A percentile compares a stretch with the other conserved stretches of the same genome.
Evolutionary conservation across 53 echinoderm and acorn worm genomes (phyloP).

Genomic region (Paelopatides confundens): DNA sequence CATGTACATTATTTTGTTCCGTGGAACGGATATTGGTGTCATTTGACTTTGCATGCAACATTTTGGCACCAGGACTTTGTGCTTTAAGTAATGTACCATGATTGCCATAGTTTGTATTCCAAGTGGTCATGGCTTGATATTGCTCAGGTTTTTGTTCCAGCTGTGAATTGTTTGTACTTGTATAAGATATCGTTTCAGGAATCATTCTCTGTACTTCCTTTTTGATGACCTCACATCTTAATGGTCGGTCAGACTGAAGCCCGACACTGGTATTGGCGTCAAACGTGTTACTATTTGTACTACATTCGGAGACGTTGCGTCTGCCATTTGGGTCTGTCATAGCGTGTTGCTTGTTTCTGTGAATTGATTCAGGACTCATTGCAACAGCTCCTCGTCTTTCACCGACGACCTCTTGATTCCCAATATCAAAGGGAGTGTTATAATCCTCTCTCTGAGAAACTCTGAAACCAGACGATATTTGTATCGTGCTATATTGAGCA

Average conservation of each 20-base stretch:
- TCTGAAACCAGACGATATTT: background rate
- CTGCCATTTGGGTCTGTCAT: background rate
- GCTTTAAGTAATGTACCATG: no score
- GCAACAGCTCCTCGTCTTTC: background rate
- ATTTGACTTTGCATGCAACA: no score
- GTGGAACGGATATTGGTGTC: no score
- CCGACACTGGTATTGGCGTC: background rate
- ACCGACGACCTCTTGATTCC: background rate
- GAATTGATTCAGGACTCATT: background rate
- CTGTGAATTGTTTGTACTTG: no score
- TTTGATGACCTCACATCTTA: background rate
- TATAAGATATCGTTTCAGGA: background rate
- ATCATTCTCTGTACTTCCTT: background rate
- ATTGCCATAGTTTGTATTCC: no score
- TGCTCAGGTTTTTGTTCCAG: no score
- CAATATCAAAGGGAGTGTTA: background rate
- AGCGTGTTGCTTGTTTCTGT: background rate
- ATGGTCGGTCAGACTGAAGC: background rate
- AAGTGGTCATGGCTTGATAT: no score
- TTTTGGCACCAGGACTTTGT: no score
- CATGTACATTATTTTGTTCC: no score
- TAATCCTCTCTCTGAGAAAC: background rate
- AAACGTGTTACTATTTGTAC: background rate
- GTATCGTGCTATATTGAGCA: background rate
- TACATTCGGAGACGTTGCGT: background rate